A percentile compares a stretch with the other conserved stretches of the same genome.
Conservation (phyloP, 1,140 invertebrate species). For the Pseudachorutes palmiensis region DNA sequence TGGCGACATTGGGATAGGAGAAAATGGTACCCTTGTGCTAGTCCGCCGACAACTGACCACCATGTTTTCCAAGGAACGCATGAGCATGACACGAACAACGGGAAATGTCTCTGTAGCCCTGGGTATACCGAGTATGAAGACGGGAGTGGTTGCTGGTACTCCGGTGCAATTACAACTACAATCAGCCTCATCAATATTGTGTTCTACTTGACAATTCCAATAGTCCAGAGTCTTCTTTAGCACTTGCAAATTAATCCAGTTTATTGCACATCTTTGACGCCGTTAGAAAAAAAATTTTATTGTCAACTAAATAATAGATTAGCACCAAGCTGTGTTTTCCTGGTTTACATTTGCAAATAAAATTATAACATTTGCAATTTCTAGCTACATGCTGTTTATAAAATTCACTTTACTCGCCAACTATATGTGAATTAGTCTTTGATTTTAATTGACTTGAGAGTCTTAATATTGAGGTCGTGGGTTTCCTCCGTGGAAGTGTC, state of each 20-base stretch:
- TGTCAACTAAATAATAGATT: no score
- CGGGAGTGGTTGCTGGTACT: not conserved
- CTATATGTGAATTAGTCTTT: not conserved
- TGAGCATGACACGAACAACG: not conserved
- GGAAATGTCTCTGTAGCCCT: not conserved
- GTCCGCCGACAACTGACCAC: not conserved
- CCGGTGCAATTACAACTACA: not conserved
- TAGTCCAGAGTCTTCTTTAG: not conserved
- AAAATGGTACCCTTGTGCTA: not conserved
- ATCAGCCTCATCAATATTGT: not conserved
- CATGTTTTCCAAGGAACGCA: not conserved
- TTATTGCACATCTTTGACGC: no score
- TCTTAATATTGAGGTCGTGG: not conserved
- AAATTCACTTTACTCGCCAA: not conserved
- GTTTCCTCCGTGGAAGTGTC: not conserved
- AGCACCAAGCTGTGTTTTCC: no score
- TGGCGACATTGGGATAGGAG: conserved; percentile 8
- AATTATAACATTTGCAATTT: no score
- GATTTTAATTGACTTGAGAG: not conserved
- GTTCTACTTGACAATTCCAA: not conserved
- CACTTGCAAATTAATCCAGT: not conserved
- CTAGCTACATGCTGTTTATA: no score
- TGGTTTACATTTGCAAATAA: no score
- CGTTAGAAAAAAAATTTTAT: no score
- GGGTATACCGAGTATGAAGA: not conserved